These are phyloP conservation scores for Leptatherina wallacei DNA, from an alignment of 2,797 vertebrate species.

Conservation along the genomic window DNA sequence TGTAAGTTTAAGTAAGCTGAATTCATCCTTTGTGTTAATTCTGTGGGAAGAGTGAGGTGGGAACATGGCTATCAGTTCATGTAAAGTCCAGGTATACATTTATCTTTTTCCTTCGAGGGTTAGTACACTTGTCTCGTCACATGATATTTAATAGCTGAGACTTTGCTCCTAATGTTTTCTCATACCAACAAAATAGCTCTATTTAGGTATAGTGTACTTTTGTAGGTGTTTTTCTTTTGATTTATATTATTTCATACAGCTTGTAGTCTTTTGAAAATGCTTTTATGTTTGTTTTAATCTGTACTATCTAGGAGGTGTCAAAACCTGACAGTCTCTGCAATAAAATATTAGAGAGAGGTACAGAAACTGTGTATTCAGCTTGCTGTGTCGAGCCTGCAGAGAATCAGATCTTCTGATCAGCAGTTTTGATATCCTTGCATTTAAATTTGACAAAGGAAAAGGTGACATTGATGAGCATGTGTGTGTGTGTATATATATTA, in stretches of 20 bases:
- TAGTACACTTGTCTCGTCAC: slow-evolving; percentile 12
- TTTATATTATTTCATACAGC: neutral
- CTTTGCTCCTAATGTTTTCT: neutral
- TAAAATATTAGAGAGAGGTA: slow-evolving; percentile 31
- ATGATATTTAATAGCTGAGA: slow-evolving; percentile 6
- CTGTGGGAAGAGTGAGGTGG: slow-evolving; percentile 10
- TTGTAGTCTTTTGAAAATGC: neutral
- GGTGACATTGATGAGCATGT: neutral
- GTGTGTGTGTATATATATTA: neutral
- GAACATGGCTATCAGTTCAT: slow-evolving; percentile 48
- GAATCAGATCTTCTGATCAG: slow-evolving; percentile 47
- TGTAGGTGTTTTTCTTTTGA: slow-evolving; percentile 7
- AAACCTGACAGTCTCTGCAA: slow-evolving; percentile 31
- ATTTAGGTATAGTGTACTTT: neutral
- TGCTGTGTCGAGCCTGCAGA: slow-evolving; percentile 26
- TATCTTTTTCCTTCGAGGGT: slow-evolving; percentile 13
- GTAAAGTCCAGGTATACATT: slow-evolving; percentile 31
- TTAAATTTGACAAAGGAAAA: slow-evolving; percentile 13
- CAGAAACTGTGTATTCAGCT: slow-evolving; percentile 53
- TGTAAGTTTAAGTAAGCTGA: slow-evolving; percentile 28
- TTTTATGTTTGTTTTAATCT: slow-evolving; percentile 21
- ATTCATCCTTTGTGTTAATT: slow-evolving; percentile 30
- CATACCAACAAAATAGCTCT: neutral
- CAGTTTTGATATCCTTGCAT: slow-evolving; percentile 46
- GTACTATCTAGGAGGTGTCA: slow-evolving; percentile 32